These are phyloP conservation scores for Toxonevra muliebris DNA, from an alignment of 2,888 invertebrate genomes.

Conservation along the genomic window DNA sequence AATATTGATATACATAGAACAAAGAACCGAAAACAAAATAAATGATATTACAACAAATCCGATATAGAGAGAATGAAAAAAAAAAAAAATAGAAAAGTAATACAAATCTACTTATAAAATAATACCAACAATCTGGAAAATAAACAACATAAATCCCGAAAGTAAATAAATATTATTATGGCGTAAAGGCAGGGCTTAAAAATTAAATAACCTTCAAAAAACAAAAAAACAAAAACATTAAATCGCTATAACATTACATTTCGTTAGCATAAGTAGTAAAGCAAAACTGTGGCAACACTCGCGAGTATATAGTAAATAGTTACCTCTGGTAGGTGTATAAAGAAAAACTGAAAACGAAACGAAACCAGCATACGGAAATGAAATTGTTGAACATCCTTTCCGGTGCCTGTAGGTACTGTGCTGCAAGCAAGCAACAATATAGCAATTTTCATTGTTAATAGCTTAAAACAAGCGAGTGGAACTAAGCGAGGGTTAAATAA, in stretches of 20 bases:
- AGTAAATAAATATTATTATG: slow-evolving; percentile 3
- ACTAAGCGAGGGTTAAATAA: too few relatives aligned
- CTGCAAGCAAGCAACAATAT: too few relatives aligned
- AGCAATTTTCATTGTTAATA: too few relatives aligned
- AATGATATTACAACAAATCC: not conserved
- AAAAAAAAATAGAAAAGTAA: not conserved
- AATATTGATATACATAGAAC: not conserved
- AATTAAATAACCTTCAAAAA: not conserved
- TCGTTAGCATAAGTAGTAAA: not conserved
- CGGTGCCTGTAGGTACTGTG: not conserved
- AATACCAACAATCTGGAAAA: slow-evolving; percentile 2
- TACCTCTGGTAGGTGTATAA: too few relatives aligned
- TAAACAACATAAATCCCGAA: slow-evolving; percentile 1
- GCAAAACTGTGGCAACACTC: not conserved
- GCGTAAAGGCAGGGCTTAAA: not conserved
- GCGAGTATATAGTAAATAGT: not conserved
- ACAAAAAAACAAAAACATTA: not conserved
- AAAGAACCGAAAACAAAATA: not conserved
- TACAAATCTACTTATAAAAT: slow-evolving; percentile 1
- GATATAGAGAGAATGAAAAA: not conserved
- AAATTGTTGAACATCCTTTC: slow-evolving; percentile 22
- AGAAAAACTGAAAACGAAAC: too few relatives aligned
- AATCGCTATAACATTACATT: not conserved
- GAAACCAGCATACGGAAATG: slow-evolving; percentile 24
- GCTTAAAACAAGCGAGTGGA: too few relatives aligned